Percentiles rank a stretch among this genome's conserved stretches.
Conservation (phyloP, 2,888 invertebrate species). For the Thumatha senex region DNA sequence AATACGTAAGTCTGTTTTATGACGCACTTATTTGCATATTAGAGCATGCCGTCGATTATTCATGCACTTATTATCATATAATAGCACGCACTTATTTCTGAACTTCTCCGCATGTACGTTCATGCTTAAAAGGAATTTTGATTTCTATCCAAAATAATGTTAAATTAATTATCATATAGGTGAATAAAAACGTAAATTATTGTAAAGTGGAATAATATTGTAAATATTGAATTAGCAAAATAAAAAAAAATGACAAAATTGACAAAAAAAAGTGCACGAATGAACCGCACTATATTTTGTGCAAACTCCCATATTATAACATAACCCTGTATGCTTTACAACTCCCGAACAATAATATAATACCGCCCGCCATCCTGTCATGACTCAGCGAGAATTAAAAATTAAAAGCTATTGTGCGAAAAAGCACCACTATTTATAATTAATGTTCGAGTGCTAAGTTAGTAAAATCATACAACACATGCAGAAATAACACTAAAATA, state of each 20-base stretch:
- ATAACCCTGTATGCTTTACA: constrained; percentile 53
- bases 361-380: constrained; percentile 29
- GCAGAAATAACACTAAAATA: constrained; percentile 4
- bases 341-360: constrained; percentile 23
- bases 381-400: constrained; percentile 42
- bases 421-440: constrained; percentile 52
- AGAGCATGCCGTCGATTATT: too few relatives aligned
- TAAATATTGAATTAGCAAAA: too few relatives aligned
- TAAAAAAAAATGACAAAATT: too few relatives aligned
- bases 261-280: constrained; percentile 2
- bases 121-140: too few relatives aligned
- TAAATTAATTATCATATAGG: not conserved
- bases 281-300: constrained; percentile 18
- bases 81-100: not conserved
- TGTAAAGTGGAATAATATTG: not conserved
- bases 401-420: constrained; percentile 42
- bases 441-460: constrained; percentile 12
- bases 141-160: not conserved
- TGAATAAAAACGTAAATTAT: not conserved
- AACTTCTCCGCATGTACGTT: too few relatives aligned
- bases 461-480: constrained; percentile 17
- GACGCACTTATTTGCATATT: not conserved
- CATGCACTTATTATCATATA: not conserved
- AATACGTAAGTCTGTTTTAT: too few relatives aligned
- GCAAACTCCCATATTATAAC: constrained; percentile 25